Evolutionary conservation across 2,113 vertebrate genomes (phyloP), one percentile per base, ranked within the genome.

Genomic region (Neodon shergylaensis): DNA sequence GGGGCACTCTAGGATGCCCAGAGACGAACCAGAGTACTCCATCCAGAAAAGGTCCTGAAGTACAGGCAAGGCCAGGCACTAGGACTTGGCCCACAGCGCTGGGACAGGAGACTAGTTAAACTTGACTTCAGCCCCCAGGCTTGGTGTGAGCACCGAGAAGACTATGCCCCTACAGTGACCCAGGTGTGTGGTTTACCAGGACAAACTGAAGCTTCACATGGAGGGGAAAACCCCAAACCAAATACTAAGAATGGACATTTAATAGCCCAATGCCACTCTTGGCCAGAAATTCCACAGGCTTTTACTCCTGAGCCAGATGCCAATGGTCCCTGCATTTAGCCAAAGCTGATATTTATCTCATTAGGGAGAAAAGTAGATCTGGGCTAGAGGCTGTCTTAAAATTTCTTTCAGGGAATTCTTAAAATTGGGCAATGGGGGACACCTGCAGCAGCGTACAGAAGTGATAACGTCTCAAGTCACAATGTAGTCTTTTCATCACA

Each of bases 151-250:
- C 22, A 2, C 9, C 36, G 65, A 24, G 12, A 9, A 0, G 8
- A 26, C 22, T 39, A 70, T 11, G 31, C 3, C 42, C 7, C 44
- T 66, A 17, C 7, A 0, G 47, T 14, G 17, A 17, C 3, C 28
- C 28, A 31, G 7, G 44, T 44, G 3, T 0, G 7, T 54, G 42
- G 13, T 13, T 61, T 19, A 5, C 2, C 0, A 1, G 7, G 65
- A 42, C 16, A 7, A 5, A 21, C 1, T 22, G 14, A 49, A 17
- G 36, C 42, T 36, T 52, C 74, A 33, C 36, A 66, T 33, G 26
- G n/a, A 13, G 11, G 21, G 26, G 9, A 6, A 33, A 47, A 13
- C 42, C 78, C 28, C 19, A 33, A n/a, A 44, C n/a, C 49, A 79
- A 73, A 86, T 47, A 49, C 24, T 44, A 22, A 22, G 3, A 65